Evolutionary conservation across 2,113 vertebrate species (phyloP).

Genomic region (Cyanoliseus patagonus): DNA sequence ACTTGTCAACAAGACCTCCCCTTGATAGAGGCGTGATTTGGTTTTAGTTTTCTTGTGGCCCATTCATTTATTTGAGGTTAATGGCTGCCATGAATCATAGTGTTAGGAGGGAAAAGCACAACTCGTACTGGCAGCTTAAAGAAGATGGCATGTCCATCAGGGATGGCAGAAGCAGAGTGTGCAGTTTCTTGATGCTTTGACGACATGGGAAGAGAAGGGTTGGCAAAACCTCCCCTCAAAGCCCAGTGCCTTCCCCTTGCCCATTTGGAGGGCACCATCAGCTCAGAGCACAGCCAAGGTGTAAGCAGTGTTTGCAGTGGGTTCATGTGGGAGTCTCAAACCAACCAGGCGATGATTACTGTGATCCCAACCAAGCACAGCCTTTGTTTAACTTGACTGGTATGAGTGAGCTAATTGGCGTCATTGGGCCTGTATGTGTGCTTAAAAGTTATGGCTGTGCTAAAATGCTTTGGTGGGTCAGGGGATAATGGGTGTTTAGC

Average conservation of each 20-base stretch:
- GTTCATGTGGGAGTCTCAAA: background rate
- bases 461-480: background rate
- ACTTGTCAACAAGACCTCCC: background rate
- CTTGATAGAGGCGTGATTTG: background rate
- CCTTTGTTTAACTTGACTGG: slow-evolving; percentile 19
- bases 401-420: background rate
- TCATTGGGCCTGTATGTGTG: background rate
- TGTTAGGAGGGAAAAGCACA: background rate
- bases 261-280: background rate
- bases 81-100: background rate
- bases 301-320: background rate
- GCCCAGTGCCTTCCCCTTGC: background rate
- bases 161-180: background rate
- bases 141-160: background rate
- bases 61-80: slow-evolving; percentile 12
- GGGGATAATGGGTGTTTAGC: background rate
- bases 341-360: background rate
- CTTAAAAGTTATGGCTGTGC: background rate
- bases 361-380: background rate
- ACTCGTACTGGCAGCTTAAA: background rate
- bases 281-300: background rate
- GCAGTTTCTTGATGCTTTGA: background rate
- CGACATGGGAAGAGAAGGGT: background rate
- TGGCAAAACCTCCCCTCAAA: background rate
- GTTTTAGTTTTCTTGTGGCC: slow-evolving; percentile 21